Conservation (phyloP, 2,888 invertebrate species). For the Dryococelus australis region DNA sequence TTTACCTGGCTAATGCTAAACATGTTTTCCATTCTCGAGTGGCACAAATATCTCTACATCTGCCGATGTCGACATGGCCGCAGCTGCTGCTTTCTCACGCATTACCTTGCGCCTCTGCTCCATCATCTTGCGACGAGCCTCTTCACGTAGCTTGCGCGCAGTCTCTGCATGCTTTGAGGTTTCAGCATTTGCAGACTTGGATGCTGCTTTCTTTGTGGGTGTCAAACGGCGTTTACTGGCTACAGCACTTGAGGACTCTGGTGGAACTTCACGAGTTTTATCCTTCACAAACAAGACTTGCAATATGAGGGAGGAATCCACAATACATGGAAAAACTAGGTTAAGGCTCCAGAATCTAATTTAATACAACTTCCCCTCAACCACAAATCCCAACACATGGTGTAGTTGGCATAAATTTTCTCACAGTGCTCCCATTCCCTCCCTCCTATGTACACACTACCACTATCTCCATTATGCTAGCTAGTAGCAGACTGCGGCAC, state of each 20-base stretch:
- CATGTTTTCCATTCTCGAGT: conserved; percentile 40
- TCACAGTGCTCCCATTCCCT: no score
- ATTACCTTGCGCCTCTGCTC: conserved; percentile 75
- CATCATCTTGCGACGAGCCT: conserved; percentile 79
- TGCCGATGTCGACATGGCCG: conserved; percentile 25
- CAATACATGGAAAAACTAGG: no score
- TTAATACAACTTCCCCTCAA: no score
- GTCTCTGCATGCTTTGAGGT: conserved; percentile 47
- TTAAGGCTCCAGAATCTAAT: no score
- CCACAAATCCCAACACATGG: no score
- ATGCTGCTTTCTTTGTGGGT: background rate
- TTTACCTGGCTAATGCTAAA: background rate
- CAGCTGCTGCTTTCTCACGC: conserved; percentile 50
- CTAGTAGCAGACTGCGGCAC: no score
- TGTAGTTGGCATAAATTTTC: no score
- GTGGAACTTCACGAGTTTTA: conserved; percentile 13
- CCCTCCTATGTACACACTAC: no score
- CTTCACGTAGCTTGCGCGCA: conserved; percentile 58
- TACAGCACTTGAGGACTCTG: background rate
- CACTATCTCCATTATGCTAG: no score
- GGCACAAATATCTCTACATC: conserved; percentile 43
- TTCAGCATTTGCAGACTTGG: conserved; percentile 11
- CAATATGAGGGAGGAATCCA: no score
- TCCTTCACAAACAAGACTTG: background rate
- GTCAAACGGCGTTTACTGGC: conserved; percentile 17